A percentile compares a stretch with the other conserved stretches of the same genome.
These are phyloP conservation scores for Takifugu rubripes DNA, from an alignment of 2,797 vertebrate genomes.

Conservation along the genomic window DNA sequence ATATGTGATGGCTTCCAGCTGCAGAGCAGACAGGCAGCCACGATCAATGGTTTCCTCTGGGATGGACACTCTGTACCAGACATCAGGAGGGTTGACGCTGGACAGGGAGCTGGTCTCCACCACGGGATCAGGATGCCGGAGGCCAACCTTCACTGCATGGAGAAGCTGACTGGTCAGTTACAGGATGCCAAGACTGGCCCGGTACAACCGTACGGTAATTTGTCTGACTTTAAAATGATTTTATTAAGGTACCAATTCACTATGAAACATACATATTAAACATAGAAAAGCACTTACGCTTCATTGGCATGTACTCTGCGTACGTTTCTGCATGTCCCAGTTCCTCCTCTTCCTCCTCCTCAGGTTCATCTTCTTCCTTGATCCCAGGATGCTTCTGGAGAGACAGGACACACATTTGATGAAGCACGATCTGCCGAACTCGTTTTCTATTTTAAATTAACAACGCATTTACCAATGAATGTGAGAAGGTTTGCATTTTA, in stretches of 20 bases:
- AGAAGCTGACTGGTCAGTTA: conserved; percentile 8
- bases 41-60: conserved; percentile 92
- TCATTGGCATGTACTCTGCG: conserved; percentile 98
- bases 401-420: not conserved
- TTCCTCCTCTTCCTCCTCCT: conserved; percentile 98
- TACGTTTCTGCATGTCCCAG: conserved; percentile 98
- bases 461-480: conserved; percentile 83
- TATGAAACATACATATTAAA: too few relatives aligned
- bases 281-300: conserved; percentile 75
- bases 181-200: too few relatives aligned
- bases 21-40: conserved; percentile 93
- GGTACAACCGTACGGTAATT: too few relatives aligned
- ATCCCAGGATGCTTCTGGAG: conserved; percentile 85
- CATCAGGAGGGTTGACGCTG: conserved; percentile 93
- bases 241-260: too few relatives aligned
- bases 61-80: conserved; percentile 95
- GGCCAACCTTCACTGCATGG: conserved; percentile 86
- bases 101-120: conserved; percentile 98
- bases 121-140: conserved; percentile 93
- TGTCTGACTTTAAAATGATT: too few relatives aligned
- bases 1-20: conserved; percentile 95
- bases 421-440: not conserved
- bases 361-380: conserved; percentile 93
- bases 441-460: not conserved
- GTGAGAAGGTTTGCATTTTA: conserved; percentile 90